Evolutionary conservation across 2,797 vertebrate species (phyloP).

Genomic region (Eulemur rubriventer): DNA sequence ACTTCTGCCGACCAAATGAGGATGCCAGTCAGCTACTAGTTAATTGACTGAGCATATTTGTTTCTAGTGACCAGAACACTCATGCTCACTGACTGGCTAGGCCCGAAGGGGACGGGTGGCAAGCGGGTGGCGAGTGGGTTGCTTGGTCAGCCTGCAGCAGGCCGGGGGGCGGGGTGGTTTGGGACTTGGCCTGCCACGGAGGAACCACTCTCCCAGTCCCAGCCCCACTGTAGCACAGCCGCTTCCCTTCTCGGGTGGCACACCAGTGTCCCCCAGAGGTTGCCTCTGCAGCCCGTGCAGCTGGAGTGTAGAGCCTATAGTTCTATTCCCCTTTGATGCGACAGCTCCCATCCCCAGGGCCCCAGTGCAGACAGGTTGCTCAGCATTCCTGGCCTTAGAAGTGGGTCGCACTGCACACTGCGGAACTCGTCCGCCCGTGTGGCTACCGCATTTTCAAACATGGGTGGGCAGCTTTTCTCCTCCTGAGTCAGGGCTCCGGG

Average conservation of each 20-base stretch:
- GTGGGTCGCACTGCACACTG: not conserved
- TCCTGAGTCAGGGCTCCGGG: not conserved
- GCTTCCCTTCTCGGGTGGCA: not conserved
- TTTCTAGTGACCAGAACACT: not conserved
- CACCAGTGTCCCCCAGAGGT: fast-evolving
- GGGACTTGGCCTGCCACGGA: fast-evolving
- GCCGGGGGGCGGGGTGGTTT: not conserved
- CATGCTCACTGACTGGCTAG: not conserved
- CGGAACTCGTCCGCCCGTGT: not conserved
- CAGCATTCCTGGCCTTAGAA: not conserved
- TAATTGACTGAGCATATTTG: not conserved
- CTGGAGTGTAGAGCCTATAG: not conserved
- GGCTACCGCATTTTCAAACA: not conserved
- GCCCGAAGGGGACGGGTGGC: not conserved
- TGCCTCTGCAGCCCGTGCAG: not conserved
- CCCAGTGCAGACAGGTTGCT: not conserved
- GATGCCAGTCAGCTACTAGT: not conserved
- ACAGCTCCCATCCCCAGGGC: not conserved
- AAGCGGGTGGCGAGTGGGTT: fast-evolving
- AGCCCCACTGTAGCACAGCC: fast-evolving
- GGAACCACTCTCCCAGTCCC: fast-evolving
- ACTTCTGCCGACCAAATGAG: too few species aligned
- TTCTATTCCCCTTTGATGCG: not conserved
- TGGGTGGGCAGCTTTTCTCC: not conserved
- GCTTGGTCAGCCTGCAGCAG: not conserved